Base-by-base conservation (phyloP, 2,797 vertebrate species). In the Coranthus polyacanthus region DNA sequence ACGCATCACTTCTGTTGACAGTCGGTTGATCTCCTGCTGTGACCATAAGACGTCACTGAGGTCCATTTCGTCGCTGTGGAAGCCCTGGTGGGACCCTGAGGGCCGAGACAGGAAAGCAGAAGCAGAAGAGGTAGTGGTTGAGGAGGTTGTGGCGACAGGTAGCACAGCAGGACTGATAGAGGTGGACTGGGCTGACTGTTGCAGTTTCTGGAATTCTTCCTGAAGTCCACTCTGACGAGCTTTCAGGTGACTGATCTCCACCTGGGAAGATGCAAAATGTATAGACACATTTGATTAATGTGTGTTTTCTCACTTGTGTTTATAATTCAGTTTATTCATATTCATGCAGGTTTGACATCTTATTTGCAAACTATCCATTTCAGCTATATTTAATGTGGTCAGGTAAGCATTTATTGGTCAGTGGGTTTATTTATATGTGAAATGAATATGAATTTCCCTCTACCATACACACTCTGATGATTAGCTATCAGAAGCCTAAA, bases 241-340 rank as follows among this genome's bases (percentile, higher is more conserved):
- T 89, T 98, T 99, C 11, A 99, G 93, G 87, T 97, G 98, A 79
- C 95, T 98, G 90, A 99, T 95, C 88, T 98, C 97, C 67, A 98
- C 98, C 98, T 99, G 80, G 13, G 46, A 15, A 34, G 16, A 75
- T 1, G 42, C 1, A 38, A 20, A 64, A n/a, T 17, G 12, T 16
- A 16, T 21, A 50, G 3, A n/a, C n/a, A n/a, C n/a, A 44, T 38
- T 4, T 32, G 21, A 32, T 24, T 8, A 26, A 12, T 34, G 11
- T 42, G 26, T 16, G 21, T 18, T 51, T 43, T 18, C 16, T 29
- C 7, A 20, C 32, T 20, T 6, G 1, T 15, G 7, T 41, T 50
- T n/a, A 39, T 10, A 2, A 29, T 29, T 26, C 9, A 24, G 3
- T 24, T 18, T 0, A 49, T 49, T 39, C 18, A 9, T 12, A 39